Evolutionary conservation across 2,888 invertebrate genomes (phyloP).

Genomic region (Neocrepidodera transversa): DNA sequence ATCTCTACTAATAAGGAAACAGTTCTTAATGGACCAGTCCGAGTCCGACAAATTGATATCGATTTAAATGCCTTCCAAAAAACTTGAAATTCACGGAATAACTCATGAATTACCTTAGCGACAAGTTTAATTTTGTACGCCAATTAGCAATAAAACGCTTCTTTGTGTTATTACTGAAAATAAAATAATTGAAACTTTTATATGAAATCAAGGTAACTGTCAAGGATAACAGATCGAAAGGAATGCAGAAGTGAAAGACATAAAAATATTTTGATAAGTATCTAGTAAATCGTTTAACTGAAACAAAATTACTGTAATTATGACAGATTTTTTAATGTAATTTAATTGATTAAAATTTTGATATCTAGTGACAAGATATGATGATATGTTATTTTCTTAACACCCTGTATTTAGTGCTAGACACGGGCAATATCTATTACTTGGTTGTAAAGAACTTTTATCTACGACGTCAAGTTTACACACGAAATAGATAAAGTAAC

Average conservation of each 20-base stretch:
- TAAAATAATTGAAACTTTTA: slow-evolving; percentile 6
- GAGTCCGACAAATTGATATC: slow-evolving; percentile 7
- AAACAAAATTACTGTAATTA: not conserved
- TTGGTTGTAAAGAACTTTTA: slow-evolving; percentile 27
- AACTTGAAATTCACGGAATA: slow-evolving; percentile 10
- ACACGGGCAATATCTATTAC: slow-evolving; percentile 13
- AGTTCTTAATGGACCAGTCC: slow-evolving; percentile 2
- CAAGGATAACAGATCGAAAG: slow-evolving; percentile 17
- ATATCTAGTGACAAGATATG: too few relatives aligned
- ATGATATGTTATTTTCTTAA: not conserved
- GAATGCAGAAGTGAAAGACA: slow-evolving; percentile 14
- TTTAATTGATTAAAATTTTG: too few relatives aligned
- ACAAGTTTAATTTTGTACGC: slow-evolving; percentile 10
- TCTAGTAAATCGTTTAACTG: slow-evolving; percentile 1
- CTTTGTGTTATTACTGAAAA: slow-evolving; percentile 5
- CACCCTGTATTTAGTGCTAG: slow-evolving; percentile 1
- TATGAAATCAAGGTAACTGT: slow-evolving; percentile 14
- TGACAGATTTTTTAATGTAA: not conserved
- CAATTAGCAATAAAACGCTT: slow-evolving; percentile 14
- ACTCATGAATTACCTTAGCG: too few relatives aligned
- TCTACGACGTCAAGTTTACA: slow-evolving; percentile 24
- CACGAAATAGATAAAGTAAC: slow-evolving; percentile 28
- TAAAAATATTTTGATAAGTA: slow-evolving; percentile 4
- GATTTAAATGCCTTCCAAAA: slow-evolving; percentile 11
- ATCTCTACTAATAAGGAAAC: slow-evolving; percentile 18